Evolutionary conservation across 2,888 invertebrate genomes (phyloP).

Genomic region (Pantelozetes paolii): DNA sequence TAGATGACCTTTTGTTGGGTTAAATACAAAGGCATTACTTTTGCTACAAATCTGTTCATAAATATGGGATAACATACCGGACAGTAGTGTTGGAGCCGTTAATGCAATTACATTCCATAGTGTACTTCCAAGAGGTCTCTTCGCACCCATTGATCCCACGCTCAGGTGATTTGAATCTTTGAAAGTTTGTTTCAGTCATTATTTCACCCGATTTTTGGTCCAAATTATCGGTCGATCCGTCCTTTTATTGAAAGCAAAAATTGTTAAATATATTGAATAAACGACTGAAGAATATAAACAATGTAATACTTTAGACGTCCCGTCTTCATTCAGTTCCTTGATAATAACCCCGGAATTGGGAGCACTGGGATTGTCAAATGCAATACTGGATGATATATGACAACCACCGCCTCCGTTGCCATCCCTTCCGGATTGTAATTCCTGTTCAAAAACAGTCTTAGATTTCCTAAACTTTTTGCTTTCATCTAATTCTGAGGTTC

Average conservation of each 20-base stretch:
- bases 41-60: background rate
- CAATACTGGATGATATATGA: constrained; percentile 31
- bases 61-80: constrained; percentile 21
- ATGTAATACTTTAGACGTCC: constrained; percentile 19
- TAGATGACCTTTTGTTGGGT: constrained; percentile 21
- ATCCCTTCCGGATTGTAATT: constrained; percentile 24
- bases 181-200: constrained; percentile 31
- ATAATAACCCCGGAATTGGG: constrained; percentile 6
- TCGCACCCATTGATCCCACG: background rate
- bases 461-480: constrained; percentile 32
- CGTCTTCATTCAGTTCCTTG: constrained; percentile 22
- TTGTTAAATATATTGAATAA: background rate
- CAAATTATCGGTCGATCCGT: constrained; percentile 23
- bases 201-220: constrained; percentile 19
- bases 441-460: constrained; percentile 32
- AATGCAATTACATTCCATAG: constrained; percentile 38
- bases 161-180: background rate
- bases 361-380: constrained; percentile 28
- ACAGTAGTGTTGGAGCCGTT: constrained; percentile 38
- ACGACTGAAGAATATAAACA: background rate
- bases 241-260: background rate
- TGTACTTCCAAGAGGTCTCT: constrained; percentile 37
- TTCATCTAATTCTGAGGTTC: constrained; percentile 23
- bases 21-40: background rate
- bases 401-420: constrained; percentile 24